Conservation (phyloP, 64 coral and sea anemone genomes). For the Pocillopora damicornis region DNA sequence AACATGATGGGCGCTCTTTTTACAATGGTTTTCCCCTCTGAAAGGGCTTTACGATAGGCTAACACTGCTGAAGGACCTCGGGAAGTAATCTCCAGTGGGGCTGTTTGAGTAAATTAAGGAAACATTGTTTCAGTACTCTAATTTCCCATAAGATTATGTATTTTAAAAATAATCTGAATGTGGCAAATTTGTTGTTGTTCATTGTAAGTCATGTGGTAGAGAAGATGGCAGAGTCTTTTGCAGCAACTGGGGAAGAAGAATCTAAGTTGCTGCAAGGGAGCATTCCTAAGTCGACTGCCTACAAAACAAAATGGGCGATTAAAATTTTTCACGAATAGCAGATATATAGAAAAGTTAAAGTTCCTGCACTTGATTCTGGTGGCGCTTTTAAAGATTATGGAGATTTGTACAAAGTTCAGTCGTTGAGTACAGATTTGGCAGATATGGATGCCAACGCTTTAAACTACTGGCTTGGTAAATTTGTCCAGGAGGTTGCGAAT, state of each 20-base stretch:
- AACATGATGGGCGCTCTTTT: background rate
- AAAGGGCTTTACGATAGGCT: background rate
- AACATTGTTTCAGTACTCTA: no score
- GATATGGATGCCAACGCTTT: constrained; percentile 27
- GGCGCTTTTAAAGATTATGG: constrained; percentile 32
- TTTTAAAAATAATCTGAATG: no score
- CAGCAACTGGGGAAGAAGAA: constrained; percentile 41
- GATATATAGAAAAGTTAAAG: constrained; percentile 54
- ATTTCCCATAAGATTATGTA: no score
- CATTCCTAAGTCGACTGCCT: constrained; percentile 26
- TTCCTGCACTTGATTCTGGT: constrained; percentile 23
- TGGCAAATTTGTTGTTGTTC: no score
- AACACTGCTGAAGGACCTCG: background rate
- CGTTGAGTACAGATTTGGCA: constrained; percentile 35
- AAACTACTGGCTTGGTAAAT: constrained; percentile 47
- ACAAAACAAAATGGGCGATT: constrained; percentile 48
- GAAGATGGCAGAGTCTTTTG: no score
- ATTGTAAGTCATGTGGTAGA: no score
- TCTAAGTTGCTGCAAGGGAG: constrained; percentile 12
- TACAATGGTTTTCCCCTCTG: background rate
- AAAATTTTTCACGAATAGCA: constrained; percentile 73
- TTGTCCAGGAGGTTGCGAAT: constrained; percentile 48
- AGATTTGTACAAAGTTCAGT: constrained; percentile 45
- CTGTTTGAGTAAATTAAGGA: no score
- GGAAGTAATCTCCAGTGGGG: background rate